Conservation (phyloP, 1,140 invertebrate genomes). For the Cotesia glomerata region DNA sequence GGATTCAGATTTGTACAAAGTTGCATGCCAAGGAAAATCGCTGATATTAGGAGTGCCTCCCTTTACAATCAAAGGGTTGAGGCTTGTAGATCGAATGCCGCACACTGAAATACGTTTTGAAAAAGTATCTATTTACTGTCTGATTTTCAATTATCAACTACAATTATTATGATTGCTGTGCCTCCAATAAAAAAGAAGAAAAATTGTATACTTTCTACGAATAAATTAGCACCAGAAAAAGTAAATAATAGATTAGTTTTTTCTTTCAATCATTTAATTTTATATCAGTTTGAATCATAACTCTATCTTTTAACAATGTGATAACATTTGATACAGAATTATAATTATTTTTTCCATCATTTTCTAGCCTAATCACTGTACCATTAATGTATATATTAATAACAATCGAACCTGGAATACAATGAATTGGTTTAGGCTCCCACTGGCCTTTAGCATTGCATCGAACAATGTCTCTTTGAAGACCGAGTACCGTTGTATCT, state of each 20-base stretch:
- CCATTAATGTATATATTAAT: constrained; percentile 49
- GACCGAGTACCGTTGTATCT: constrained; percentile 34
- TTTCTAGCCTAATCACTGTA: constrained; percentile 22
- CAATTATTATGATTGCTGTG: constrained; percentile 8
- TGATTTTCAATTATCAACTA: neutral
- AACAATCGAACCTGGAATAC: constrained; percentile 53
- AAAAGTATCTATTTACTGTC: constrained; percentile 24
- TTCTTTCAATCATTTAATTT: neutral
- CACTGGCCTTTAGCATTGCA: constrained; percentile 53
- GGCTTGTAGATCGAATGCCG: constrained; percentile 34
- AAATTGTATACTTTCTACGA: no score
- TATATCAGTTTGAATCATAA: constrained; percentile 24
- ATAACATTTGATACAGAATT: constrained; percentile 21
- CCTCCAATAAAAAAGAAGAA: neutral
- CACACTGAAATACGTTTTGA: constrained; percentile 48
- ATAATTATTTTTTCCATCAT: neutral
- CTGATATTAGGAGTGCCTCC: constrained; percentile 42
- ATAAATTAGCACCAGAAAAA: no score
- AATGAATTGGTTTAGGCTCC: constrained; percentile 53
- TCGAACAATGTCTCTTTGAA: constrained; percentile 32
- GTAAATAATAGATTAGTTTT: no score
- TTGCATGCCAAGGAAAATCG: constrained; percentile 59
- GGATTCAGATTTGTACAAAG: constrained; percentile 42
- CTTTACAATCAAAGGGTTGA: constrained; percentile 45
- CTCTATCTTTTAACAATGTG: constrained; percentile 23